Evolutionary conservation across 2,888 invertebrate genomes (phyloP).

Genomic region (Thysanoteuthis rhombus): DNA sequence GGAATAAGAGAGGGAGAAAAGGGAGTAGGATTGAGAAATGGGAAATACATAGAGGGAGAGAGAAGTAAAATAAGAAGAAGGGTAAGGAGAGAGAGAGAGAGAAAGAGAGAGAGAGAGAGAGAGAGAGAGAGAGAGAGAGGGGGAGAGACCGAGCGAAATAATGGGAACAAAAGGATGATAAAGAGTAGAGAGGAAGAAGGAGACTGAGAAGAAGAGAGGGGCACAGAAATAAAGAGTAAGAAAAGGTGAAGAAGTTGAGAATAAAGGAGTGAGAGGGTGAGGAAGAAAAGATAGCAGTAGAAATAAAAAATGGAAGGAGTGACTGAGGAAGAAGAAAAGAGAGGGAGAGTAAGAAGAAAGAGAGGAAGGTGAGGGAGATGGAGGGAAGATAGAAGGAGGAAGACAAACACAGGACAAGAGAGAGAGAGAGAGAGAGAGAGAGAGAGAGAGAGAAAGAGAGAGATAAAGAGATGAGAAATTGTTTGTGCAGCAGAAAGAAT

Average conservation of each 20-base stretch:
- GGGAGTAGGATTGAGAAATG: background rate
- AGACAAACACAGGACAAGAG: background rate
- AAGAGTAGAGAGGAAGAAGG: background rate
- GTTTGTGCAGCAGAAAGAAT: background rate
- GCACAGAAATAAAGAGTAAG: background rate
- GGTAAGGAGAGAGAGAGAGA: background rate
- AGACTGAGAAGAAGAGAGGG: background rate
- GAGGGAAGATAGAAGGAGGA: background rate
- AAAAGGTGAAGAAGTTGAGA: too few relatives aligned
- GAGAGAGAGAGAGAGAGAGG: background rate
- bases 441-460: background rate
- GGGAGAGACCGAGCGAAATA: too few relatives aligned
- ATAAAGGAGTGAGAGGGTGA: background rate
- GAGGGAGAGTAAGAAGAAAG: background rate
- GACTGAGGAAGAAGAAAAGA: background rate
- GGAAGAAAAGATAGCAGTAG: too few relatives aligned
- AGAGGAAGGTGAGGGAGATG: background rate
- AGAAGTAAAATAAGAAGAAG: background rate
- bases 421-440: background rate
- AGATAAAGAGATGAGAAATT: background rate
- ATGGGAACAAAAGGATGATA: background rate
- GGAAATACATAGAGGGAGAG: background rate
- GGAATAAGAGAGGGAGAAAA: background rate
- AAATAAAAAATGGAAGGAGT: too few relatives aligned
- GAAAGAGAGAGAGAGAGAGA: background rate